Percentiles rank a stretch among this genome's conserved stretches.
Evolutionary conservation across 2,888 invertebrate genomes (phyloP).

Genomic region (Drosophila emarginata): DNA sequence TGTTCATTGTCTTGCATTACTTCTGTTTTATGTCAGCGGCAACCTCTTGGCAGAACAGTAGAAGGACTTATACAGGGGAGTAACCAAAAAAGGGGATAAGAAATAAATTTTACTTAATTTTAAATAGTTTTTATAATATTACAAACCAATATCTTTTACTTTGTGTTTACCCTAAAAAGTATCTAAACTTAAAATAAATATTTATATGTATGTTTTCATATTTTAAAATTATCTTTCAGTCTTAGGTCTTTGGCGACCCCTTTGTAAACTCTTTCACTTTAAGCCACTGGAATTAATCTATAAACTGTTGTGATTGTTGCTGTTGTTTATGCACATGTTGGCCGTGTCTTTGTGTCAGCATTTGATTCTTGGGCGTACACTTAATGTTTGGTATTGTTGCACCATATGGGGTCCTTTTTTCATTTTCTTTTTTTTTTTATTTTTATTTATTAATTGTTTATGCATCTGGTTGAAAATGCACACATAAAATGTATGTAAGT

Average conservation of each 20-base stretch:
- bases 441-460: conserved; percentile 8
- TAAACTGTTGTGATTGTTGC: neutral
- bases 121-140: no score
- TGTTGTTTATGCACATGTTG: conserved; percentile 54
- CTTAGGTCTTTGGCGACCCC: neutral
- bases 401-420: conserved; percentile 66
- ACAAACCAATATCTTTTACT: no score
- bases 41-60: conserved; percentile 18
- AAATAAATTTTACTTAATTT: no score
- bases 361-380: conserved; percentile 61
- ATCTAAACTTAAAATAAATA: no score
- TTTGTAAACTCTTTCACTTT: neutral
- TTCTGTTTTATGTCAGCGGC: conserved; percentile 14
- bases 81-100: neutral
- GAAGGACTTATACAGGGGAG: neutral
- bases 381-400: conserved; percentile 51
- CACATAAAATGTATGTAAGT: conserved; percentile 2
- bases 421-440: conserved; percentile 5
- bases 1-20: neutral
- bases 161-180: no score
- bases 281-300: neutral
- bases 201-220: no score
- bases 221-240: neutral
- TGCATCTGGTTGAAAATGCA: conserved; percentile 25
- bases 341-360: conserved; percentile 35